phyloP scores from a whole-genome alignment of 2,113 vertebrate species.

The Mustela lutreola region DNA sequence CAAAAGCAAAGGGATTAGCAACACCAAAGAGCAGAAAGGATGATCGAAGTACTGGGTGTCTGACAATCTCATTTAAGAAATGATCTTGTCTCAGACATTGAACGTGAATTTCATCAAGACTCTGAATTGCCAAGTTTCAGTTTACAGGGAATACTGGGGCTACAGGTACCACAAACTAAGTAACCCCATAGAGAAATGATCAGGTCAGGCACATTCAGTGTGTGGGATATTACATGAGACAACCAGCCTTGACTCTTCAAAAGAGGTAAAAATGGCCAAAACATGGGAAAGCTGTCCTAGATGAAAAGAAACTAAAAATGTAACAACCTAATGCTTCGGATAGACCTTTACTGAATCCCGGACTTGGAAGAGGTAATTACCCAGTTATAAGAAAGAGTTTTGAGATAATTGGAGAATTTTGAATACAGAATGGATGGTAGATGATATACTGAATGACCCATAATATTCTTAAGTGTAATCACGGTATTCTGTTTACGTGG shows the following conservation, averaged over 20 bases:
- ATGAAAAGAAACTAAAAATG: constrained; percentile 11
- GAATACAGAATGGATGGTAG: neutral
- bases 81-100: neutral
- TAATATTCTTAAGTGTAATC: neutral
- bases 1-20: neutral
- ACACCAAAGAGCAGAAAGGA: neutral
- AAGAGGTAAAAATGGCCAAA: neutral
- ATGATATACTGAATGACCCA: neutral
- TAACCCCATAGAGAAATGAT: neutral
- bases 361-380: neutral
- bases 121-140: neutral
- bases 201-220: neutral
- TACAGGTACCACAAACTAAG: neutral
- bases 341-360: neutral
- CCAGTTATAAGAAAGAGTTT: neutral
- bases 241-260: neutral
- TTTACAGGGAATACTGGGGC: neutral
- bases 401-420: neutral
- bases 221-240: neutral
- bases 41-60: neutral
- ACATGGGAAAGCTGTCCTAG: neutral
- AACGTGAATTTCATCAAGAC: neutral
- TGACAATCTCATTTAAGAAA: neutral
- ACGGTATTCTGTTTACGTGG: neutral
- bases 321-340: neutral